phyloP scores from a whole-genome alignment of 2,113 vertebrate genomes.

The Riparia riparia region DNA sequence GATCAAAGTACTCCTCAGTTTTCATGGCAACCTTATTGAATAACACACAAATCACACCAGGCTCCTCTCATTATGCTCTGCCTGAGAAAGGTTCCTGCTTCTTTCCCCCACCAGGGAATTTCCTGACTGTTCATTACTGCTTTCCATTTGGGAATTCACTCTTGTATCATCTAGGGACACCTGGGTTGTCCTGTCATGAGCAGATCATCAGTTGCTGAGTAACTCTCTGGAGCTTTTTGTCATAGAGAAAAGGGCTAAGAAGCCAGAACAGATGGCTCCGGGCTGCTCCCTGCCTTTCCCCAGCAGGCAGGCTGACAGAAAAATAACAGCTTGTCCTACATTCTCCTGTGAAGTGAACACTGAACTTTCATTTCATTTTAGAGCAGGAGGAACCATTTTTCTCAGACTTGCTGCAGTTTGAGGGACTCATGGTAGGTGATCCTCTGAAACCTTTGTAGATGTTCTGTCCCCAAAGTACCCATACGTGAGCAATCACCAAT shows the following conservation, averaged over 20 bases:
- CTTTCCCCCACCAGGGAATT: background rate
- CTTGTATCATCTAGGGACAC: background rate
- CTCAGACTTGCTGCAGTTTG: background rate
- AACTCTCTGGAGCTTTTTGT: background rate
- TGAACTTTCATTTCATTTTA: background rate
- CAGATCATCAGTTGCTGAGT: background rate
- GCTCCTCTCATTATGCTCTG: background rate
- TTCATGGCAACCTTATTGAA: background rate
- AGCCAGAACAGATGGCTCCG: background rate
- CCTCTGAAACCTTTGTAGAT: background rate
- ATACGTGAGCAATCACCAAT: background rate
- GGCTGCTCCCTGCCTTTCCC: background rate
- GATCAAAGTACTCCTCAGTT: background rate
- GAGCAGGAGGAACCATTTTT: background rate
- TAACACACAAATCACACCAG: background rate
- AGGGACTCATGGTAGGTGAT: background rate
- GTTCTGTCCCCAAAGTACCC: background rate
- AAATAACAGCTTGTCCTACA: background rate
- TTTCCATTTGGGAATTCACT: background rate
- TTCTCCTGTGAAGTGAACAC: background rate
- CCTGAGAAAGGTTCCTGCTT: background rate
- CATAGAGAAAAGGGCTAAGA: background rate
- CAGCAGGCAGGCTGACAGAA: background rate
- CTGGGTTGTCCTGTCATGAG: background rate
- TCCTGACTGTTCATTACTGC: background rate